Evolutionary conservation across 2,797 vertebrate species (phyloP).

Genomic region (Bucorvus abyssinicus): DNA sequence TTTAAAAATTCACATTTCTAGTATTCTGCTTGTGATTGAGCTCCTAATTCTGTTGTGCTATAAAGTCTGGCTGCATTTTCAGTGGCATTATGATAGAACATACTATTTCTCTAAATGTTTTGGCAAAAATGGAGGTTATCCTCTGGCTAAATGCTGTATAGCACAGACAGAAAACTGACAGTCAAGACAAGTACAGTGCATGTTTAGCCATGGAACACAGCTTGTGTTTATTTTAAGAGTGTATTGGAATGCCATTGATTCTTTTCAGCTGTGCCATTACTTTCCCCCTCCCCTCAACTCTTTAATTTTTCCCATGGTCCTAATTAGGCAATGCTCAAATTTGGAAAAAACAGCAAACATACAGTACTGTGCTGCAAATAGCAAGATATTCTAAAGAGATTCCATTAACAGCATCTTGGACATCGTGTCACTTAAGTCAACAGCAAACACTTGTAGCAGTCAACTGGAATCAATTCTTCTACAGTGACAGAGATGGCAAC

Average conservation of each 20-base stretch:
- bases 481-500: background rate
- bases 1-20: background rate
- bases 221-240: constrained; percentile 50
- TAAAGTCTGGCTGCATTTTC: background rate
- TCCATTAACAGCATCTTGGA: background rate
- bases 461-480: constrained; percentile 22
- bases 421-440: background rate
- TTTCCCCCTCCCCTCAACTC: background rate
- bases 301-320: constrained; percentile 37
- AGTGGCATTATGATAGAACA: background rate
- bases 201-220: constrained; percentile 6
- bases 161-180: background rate
- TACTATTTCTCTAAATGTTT: background rate
- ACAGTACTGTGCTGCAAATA: constrained; percentile 12
- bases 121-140: background rate
- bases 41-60: background rate
- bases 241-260: constrained; percentile 57
- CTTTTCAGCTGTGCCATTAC: constrained; percentile 64
- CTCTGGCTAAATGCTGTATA: background rate
- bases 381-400: constrained; percentile 21
- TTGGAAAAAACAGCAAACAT: background rate
- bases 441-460: constrained; percentile 20
- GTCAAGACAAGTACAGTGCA: background rate
- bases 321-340: constrained; percentile 31
- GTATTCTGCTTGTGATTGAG: background rate